Evolutionary conservation across 2,888 invertebrate genomes (phyloP).

Genomic region (Ecliptopera silaceata): DNA sequence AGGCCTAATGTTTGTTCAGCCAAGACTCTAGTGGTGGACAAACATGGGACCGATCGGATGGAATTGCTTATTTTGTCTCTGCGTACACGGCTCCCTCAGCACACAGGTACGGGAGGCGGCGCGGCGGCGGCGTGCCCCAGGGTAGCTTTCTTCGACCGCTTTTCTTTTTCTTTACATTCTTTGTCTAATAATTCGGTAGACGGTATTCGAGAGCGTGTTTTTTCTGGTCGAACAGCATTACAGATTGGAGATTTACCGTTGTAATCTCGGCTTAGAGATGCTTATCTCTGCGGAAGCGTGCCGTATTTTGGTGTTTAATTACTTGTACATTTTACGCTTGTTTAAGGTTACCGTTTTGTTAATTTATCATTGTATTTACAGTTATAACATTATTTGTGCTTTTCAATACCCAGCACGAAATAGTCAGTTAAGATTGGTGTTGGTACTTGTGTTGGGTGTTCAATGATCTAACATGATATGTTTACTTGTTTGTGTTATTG

Average conservation of each 20-base stretch:
- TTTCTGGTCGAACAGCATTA: constrained; percentile 57
- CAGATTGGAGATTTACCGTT: constrained; percentile 58
- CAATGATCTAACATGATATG: too few relatives aligned
- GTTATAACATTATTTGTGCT: constrained; percentile 6
- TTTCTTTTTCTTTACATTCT: constrained; percentile 54
- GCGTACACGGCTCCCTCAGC: constrained; percentile 73
- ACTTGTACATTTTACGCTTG: constrained; percentile 53
- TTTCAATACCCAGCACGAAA: background rate
- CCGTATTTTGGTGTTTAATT: constrained; percentile 58
- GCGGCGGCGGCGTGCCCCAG: constrained; percentile 62
- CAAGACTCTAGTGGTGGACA: constrained; percentile 82
- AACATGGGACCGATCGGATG: constrained; percentile 80
- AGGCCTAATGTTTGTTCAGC: constrained; percentile 78
- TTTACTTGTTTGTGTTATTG: too few relatives aligned
- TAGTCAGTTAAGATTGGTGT: background rate
- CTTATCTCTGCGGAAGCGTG: constrained; percentile 64
- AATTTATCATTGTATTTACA: constrained; percentile 19
- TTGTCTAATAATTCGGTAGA: constrained; percentile 66
- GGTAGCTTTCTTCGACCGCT: constrained; percentile 58
- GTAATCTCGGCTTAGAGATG: constrained; percentile 62
- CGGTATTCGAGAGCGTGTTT: constrained; percentile 60
- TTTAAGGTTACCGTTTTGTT: constrained; percentile 39
- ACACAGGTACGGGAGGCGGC: constrained; percentile 69
- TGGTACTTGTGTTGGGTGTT: too few relatives aligned
- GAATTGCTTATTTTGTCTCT: constrained; percentile 83